Percentiles rank a stretch among this genome's conserved stretches.
phyloP scores from a whole-genome alignment of 2,797 vertebrate genomes.

The Cryptoblepharus egeriae region DNA sequence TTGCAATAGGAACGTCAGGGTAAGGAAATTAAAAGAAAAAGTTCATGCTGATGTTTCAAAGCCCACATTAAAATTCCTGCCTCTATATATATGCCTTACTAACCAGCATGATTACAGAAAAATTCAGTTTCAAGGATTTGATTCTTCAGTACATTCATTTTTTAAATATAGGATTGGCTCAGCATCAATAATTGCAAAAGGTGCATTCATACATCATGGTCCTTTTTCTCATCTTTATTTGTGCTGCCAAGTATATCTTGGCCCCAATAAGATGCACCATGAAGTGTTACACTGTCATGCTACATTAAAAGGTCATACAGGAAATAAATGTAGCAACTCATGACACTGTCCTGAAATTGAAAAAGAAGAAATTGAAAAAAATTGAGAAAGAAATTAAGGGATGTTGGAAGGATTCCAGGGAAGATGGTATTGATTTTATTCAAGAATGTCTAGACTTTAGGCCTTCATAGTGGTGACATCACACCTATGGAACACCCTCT shows the following conservation, averaged over 20 bases:
- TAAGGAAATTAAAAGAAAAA: conserved; percentile 26
- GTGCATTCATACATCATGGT: background rate
- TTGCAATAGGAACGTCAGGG: background rate
- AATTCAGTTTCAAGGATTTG: conserved; percentile 13
- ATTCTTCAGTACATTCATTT: conserved; percentile 8
- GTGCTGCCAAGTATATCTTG: background rate
- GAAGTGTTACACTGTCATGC: background rate
- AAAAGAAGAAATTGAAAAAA: background rate
- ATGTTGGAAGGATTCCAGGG: too few species aligned
- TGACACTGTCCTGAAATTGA: background rate
- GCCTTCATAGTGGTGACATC: background rate
- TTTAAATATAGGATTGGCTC: background rate
- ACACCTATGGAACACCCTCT: background rate
- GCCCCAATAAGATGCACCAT: background rate
- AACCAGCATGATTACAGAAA: conserved; percentile 13
- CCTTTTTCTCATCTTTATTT: background rate
- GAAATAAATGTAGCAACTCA: background rate
- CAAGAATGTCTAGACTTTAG: background rate
- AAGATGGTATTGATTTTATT: background rate
- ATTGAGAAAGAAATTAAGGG: background rate
- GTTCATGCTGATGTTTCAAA: conserved; percentile 22
- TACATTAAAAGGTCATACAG: background rate
- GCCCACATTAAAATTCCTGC: conserved; percentile 19
- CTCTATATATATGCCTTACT: conserved; percentile 25
- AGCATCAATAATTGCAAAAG: background rate